Conservation (phyloP, 2,888 invertebrate genomes). For the Podotricha telesiphe region DNA sequence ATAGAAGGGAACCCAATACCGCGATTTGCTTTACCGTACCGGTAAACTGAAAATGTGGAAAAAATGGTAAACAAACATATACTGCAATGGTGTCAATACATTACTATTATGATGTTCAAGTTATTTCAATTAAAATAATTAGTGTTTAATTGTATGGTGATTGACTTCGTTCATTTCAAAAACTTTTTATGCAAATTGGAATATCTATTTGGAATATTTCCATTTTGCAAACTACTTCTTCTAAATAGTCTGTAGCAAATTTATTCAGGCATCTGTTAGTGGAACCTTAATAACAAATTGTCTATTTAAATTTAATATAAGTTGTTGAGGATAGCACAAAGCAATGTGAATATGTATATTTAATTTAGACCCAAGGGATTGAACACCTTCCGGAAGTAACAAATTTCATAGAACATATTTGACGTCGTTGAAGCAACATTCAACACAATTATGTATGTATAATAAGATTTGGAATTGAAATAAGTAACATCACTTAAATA, state of each 20-base stretch:
- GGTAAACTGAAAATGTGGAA: no score
- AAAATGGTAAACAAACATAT: no score
- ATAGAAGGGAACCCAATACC: no score
- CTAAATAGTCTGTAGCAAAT: neutral
- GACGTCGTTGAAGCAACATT: neutral
- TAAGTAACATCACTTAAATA: neutral
- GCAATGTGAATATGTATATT: neutral
- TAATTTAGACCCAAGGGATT: slow-evolving; percentile 5
- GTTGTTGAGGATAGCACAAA: neutral
- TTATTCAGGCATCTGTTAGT: neutral
- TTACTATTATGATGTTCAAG: no score
- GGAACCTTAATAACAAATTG: neutral
- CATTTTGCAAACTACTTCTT: no score
- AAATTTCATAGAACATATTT: neutral
- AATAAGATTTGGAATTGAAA: neutral
- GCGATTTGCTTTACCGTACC: no score
- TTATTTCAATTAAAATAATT: no score
- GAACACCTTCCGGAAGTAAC: slow-evolving; percentile 4
- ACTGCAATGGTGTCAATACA: no score
- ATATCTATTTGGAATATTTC: no score
- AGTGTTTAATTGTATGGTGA: no score
- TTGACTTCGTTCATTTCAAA: no score
- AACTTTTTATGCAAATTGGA: no score
- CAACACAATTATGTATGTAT: neutral
- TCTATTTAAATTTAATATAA: neutral